phyloP scores from a whole-genome alignment of 2,888 invertebrate genomes.

The Willowsia nigromaculata region DNA sequence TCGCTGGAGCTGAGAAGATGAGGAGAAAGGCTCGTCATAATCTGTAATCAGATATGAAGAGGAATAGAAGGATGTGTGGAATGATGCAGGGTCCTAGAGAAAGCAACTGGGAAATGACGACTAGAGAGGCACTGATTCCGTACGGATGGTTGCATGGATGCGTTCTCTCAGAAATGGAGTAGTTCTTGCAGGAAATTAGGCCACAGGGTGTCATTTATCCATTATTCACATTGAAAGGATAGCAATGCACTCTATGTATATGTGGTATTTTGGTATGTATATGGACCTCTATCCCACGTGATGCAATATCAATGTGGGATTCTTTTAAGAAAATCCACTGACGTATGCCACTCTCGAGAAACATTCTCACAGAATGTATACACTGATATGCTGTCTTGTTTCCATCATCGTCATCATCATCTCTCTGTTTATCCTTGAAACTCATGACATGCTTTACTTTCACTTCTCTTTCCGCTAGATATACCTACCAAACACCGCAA shows the following conservation, averaged over 20 bases:
- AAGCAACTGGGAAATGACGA: too few relatives aligned
- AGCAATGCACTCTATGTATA: conserved; percentile 3
- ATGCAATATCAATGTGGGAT: not conserved
- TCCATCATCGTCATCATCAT: not conserved
- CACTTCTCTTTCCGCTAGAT: not conserved
- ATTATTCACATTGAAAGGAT: conserved; percentile 74
- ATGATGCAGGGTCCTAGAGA: not conserved
- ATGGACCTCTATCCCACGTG: not conserved
- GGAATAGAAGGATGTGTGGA: not conserved
- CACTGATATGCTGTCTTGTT: not conserved
- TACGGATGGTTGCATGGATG: conserved; percentile 18
- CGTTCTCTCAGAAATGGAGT: conserved; percentile 48
- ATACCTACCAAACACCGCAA: not conserved
- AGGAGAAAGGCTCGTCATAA: not conserved
- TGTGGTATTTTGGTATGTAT: not conserved
- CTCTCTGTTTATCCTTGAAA: conserved; percentile 35
- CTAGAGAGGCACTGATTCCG: not conserved
- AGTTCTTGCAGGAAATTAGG: conserved; percentile 71
- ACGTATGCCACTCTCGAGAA: conserved; percentile 56
- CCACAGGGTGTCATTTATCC: conserved; percentile 76
- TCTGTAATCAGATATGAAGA: too few relatives aligned
- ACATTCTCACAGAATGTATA: not conserved
- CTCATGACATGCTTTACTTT: not conserved
- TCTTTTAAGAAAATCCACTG: conserved; percentile 10
- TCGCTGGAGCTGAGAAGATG: not conserved